phyloP scores from a whole-genome alignment of 2,113 vertebrate species.

The Hystrix cristata region DNA sequence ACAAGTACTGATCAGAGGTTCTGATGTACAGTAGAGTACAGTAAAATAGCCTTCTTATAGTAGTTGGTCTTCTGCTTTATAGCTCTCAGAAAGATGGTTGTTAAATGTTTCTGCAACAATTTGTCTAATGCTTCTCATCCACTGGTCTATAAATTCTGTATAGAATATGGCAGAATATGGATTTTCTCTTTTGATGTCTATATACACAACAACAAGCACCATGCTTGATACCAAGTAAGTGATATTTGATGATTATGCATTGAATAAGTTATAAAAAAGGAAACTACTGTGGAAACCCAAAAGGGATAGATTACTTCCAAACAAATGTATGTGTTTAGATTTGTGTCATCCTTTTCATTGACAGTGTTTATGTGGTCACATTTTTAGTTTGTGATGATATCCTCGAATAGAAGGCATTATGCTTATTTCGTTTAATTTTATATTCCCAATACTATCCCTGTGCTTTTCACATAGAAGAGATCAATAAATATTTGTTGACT shows the following conservation, averaged over 20 bases:
- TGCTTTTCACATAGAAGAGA: neutral
- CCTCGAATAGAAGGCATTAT: neutral
- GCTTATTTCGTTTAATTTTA: conserved; percentile 45
- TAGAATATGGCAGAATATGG: neutral
- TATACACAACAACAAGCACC: neutral
- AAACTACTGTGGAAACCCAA: neutral
- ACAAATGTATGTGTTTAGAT: neutral
- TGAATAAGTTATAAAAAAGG: conserved; percentile 14
- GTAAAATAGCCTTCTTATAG: neutral
- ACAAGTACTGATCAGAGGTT: neutral
- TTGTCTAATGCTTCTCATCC: neutral
- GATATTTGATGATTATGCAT: neutral
- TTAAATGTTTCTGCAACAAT: conserved; percentile 46
- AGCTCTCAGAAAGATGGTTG: neutral
- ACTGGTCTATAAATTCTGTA: neutral
- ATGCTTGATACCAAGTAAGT: neutral
- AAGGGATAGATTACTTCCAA: neutral
- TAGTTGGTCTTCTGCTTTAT: neutral
- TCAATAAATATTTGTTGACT: conserved; percentile 45
- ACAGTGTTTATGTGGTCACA: neutral
- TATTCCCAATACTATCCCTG: neutral
- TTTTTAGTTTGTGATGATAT: conserved; percentile 10
- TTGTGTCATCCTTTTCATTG: neutral
- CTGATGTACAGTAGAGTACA: neutral
- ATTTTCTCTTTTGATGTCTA: neutral